Evolutionary conservation across 2,797 vertebrate species (phyloP).

Genomic region (Coregonus suidteri): DNA sequence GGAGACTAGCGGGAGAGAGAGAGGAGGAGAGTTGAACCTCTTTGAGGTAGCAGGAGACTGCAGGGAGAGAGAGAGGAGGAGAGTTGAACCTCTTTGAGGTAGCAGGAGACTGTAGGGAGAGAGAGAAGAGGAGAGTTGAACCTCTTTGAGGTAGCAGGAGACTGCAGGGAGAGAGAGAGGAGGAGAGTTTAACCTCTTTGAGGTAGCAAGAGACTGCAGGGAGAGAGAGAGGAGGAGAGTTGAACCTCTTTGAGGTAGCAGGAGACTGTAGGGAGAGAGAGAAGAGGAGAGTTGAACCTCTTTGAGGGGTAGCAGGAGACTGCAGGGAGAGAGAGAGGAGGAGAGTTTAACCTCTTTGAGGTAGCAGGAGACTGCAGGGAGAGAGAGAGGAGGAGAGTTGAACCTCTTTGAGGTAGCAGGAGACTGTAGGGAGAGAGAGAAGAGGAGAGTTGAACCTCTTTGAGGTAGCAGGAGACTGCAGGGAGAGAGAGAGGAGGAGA

Average conservation of each 20-base stretch:
- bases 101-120: background rate
- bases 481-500: background rate
- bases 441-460: no score
- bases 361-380: no score
- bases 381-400: no score
- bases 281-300: background rate
- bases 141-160: background rate
- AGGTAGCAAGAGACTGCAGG: no score
- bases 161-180: background rate
- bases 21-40: background rate
- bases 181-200: background rate
- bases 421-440: no score
- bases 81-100: background rate
- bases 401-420: no score
- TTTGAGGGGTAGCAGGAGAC: background rate
- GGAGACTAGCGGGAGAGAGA: no score
- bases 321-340: no score
- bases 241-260: conserved; percentile 1
- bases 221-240: background rate
- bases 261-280: background rate
- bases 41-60: background rate
- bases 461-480: background rate
- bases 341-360: no score
- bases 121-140: background rate
- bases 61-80: background rate